Percentiles rank a stretch among this genome's conserved stretches.
phyloP scores from a whole-genome alignment of 2,888 invertebrate genomes.

The Leptinotarsa peninsularis region DNA sequence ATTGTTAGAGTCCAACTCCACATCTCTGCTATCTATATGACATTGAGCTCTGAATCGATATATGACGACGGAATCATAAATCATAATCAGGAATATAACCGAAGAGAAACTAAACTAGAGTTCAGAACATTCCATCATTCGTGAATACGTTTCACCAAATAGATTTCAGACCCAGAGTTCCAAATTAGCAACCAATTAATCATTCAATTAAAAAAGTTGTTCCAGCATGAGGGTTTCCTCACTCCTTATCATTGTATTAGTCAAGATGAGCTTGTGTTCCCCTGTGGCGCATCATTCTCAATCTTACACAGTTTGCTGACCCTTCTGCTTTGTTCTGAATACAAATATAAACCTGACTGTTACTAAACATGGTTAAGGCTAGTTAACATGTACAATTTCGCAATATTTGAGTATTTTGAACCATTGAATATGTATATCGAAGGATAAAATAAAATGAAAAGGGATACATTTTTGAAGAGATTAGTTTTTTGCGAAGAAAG shows the following conservation, averaged over 20 bases:
- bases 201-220: constrained; percentile 13
- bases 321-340: constrained; percentile 23
- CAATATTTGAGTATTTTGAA: too few relatives aligned
- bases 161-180: background rate
- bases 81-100: too few relatives aligned
- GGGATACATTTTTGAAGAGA: too few relatives aligned
- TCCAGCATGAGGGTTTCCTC: constrained; percentile 8
- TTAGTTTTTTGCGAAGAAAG: too few relatives aligned
- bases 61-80: too few relatives aligned
- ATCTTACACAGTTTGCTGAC: constrained; percentile 24
- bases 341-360: constrained; percentile 7
- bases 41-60: too few relatives aligned
- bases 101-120: too few relatives aligned
- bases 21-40: too few relatives aligned
- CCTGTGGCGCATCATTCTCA: constrained; percentile 25
- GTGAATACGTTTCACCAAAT: constrained; percentile 5
- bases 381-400: too few relatives aligned
- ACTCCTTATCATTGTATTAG: constrained; percentile 28
- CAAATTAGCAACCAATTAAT: constrained; percentile 11
- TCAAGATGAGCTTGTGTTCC: constrained; percentile 21
- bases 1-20: too few relatives aligned
- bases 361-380: background rate
- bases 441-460: too few relatives aligned
- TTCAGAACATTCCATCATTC: constrained; percentile 1
- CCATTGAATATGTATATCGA: too few relatives aligned